Base-by-base conservation (phyloP, 2,888 invertebrate genomes). In the Hyposoter dolosus region DNA sequence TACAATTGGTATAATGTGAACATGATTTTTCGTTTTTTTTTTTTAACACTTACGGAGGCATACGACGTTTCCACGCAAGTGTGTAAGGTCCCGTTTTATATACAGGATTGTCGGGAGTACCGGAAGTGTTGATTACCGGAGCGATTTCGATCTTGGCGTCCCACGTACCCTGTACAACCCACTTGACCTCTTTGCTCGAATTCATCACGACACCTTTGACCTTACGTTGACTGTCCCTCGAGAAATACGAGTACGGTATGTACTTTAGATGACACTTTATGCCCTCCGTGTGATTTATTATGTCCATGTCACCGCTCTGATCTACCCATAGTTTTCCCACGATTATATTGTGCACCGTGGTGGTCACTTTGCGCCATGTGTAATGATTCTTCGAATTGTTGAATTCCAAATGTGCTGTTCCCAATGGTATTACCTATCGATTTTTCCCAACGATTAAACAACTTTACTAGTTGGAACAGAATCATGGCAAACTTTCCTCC, bases 241-340 rank as follows among this genome's bases (percentile, higher is more conserved):
- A 98, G 95, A 99, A 99, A 95, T 99, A 99, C 88, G 99, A 99
- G 95, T 99, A 99, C 32, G 99, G 99, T 93, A 98, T 97, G 95
- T 98, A 99, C 95, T 99, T 99, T 90, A 99, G 96, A 93, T 98
- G 98, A 94, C 99, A 99, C 94, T 98, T 98, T 93, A 98, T 98
- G 76, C 98, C 98, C 77, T 97, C 96, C 66, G 96, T 97, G 88
- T 98, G 97, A 93, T 99, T 99, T 84, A 96, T 95, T 88, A 99
- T 99, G 94, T 99, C 99, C 98, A 99, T 99, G 94, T 99, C 99
- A 68, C 99, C 99, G 94, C 99, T 99, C 95, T 99, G 99, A 95
- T 99, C 99, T 84, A 99, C 99, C 99, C 99, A 99, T 90, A 99
- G 95, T 95, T 98, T 99, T 89, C 99, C 99, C 83, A 99, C 99